Evolutionary conservation across 2,113 vertebrate species (phyloP).

Genomic region (Morone chrysops): DNA sequence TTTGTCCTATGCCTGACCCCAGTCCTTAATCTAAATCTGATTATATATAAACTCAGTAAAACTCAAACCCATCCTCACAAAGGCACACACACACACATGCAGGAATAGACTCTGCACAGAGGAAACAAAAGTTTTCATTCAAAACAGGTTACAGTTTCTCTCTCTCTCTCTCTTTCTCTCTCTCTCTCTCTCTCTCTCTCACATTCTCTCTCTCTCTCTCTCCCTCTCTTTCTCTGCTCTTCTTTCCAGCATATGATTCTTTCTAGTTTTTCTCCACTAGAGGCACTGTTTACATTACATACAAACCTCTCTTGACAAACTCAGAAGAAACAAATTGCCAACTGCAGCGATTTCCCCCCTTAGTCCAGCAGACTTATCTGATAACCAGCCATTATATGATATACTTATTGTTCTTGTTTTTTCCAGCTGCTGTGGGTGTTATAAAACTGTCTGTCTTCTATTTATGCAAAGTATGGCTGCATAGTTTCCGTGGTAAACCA

Average conservation of each 20-base stretch:
- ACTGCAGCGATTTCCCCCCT: too few species aligned
- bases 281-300: background rate
- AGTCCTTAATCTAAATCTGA: background rate
- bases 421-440: background rate
- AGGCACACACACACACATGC: background rate
- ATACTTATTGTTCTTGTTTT: background rate
- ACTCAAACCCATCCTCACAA: background rate
- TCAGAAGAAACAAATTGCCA: background rate
- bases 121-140: background rate
- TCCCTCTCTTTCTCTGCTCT: background rate
- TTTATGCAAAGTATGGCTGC: background rate
- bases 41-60: background rate
- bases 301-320: background rate
- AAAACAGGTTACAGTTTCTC: background rate
- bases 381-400: background rate
- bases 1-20: background rate
- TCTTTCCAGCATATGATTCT: background rate
- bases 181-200: background rate
- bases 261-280: constrained; percentile 1
- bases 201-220: background rate
- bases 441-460: background rate
- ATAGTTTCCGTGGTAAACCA: constrained; percentile 24
- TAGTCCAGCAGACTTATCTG: background rate
- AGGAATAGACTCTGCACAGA: background rate
- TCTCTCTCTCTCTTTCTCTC: background rate